These are phyloP conservation scores for Syngnathus rostellatus DNA, from an alignment of 2,797 vertebrate species.

Conservation along the genomic window DNA sequence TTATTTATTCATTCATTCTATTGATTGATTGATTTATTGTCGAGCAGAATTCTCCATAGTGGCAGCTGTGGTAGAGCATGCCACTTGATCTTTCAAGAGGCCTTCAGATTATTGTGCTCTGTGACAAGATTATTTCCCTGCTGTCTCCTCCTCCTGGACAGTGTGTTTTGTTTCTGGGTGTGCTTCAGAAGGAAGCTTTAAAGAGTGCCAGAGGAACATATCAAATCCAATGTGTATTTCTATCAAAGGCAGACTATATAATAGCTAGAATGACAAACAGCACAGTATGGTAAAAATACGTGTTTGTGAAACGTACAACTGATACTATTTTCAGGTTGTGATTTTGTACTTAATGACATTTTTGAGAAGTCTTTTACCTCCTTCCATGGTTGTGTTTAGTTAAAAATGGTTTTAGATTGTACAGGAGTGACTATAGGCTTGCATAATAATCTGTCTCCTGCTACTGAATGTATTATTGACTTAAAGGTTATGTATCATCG, in stretches of 20 bases:
- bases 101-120: no score
- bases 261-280: constrained; percentile 44
- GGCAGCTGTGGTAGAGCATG: no score
- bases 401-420: constrained; percentile 43
- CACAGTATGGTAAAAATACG: constrained; percentile 52
- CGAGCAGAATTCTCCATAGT: no score
- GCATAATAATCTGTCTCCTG: constrained; percentile 40
- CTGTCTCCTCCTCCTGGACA: constrained; percentile 27
- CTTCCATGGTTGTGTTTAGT: constrained; percentile 46
- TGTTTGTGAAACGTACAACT: constrained; percentile 58
- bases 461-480: constrained; percentile 59
- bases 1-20: no score
- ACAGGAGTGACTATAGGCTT: constrained; percentile 54
- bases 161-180: constrained; percentile 8
- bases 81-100: no score
- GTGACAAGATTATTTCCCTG: not conserved
- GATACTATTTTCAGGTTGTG: constrained; percentile 49
- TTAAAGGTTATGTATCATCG: constrained; percentile 54
- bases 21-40: no score
- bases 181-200: constrained; percentile 46
- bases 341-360: constrained; percentile 54
- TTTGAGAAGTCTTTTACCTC: constrained; percentile 48
- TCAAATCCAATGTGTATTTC: constrained; percentile 49
- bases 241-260: constrained; percentile 36
- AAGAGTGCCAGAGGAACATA: constrained; percentile 53